Evolutionary conservation across 2,113 vertebrate species (phyloP).

Genomic region (Sceloporus tristichus): DNA sequence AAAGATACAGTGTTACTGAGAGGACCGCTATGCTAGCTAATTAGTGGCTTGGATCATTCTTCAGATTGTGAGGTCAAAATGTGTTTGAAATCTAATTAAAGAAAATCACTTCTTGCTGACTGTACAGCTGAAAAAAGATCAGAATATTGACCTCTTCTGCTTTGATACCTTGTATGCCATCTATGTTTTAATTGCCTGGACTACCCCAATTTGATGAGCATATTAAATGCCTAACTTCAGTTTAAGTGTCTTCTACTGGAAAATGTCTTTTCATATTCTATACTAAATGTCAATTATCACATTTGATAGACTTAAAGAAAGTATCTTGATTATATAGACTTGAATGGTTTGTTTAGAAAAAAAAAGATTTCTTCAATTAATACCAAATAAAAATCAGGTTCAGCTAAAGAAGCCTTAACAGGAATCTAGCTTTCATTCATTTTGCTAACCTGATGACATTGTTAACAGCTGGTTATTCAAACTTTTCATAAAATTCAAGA

Average conservation of each 20-base stretch:
- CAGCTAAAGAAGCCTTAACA: not conserved
- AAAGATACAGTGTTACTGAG: not conserved
- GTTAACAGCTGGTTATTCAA: not conserved
- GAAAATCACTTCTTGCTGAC: constrained; percentile 4
- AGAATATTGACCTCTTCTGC: constrained; percentile 36
- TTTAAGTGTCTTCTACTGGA: not conserved
- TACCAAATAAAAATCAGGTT: not conserved
- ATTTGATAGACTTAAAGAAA: not conserved
- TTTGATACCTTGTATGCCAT: constrained; percentile 29
- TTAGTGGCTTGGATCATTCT: constrained; percentile 37
- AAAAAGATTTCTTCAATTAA: not conserved
- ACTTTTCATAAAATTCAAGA: not conserved
- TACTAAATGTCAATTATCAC: not conserved
- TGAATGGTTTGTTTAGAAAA: not conserved
- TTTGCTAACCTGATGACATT: not conserved
- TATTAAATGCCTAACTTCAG: constrained; percentile 11
- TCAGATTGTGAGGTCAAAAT: constrained; percentile 32
- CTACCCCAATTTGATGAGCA: constrained; percentile 30
- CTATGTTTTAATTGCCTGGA: constrained; percentile 25
- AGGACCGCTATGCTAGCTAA: not conserved
- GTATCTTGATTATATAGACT: not conserved
- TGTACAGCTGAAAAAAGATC: constrained; percentile 7
- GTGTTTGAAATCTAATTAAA: constrained; percentile 56
- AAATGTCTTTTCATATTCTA: not conserved
- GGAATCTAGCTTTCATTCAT: not conserved